Evolutionary conservation across 2,797 vertebrate species (phyloP).

Genomic region (Australoheros facetus): DNA sequence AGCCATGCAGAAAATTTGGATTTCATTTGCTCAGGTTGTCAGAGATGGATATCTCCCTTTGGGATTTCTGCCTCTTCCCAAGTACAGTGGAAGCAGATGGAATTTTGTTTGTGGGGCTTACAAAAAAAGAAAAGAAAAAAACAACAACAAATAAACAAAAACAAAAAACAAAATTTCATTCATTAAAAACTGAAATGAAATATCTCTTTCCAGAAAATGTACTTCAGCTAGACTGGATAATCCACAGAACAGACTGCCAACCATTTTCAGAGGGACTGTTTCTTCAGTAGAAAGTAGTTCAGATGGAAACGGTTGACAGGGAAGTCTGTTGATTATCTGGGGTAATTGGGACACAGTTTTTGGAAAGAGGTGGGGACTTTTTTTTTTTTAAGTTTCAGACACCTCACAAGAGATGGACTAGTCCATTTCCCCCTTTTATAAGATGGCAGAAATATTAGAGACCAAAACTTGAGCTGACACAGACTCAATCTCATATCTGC

Average conservation of each 20-base stretch:
- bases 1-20: not conserved
- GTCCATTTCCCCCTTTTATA: not conserved
- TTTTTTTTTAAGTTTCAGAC: not conserved
- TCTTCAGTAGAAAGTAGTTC: constrained; percentile 35
- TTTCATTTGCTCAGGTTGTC: not conserved
- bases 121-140: not conserved
- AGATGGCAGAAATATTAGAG: not conserved
- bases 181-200: constrained; percentile 14
- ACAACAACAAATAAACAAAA: not conserved
- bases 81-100: constrained; percentile 18
- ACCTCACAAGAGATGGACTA: not conserved
- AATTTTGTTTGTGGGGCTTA: constrained; percentile 16
- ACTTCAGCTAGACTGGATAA: constrained; percentile 12
- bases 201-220: constrained; percentile 14
- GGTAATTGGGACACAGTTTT: constrained; percentile 41
- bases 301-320: constrained; percentile 36
- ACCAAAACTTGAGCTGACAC: not conserved
- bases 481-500: not conserved
- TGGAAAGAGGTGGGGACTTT: constrained; percentile 5
- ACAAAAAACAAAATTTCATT: not conserved
- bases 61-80: not conserved
- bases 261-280: constrained; percentile 21
- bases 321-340: constrained; percentile 38
- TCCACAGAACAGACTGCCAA: constrained; percentile 27
- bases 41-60: not conserved